Evolutionary conservation across 2,113 vertebrate genomes (phyloP).

Genomic region (Hypocryptadius cinnamomeus): DNA sequence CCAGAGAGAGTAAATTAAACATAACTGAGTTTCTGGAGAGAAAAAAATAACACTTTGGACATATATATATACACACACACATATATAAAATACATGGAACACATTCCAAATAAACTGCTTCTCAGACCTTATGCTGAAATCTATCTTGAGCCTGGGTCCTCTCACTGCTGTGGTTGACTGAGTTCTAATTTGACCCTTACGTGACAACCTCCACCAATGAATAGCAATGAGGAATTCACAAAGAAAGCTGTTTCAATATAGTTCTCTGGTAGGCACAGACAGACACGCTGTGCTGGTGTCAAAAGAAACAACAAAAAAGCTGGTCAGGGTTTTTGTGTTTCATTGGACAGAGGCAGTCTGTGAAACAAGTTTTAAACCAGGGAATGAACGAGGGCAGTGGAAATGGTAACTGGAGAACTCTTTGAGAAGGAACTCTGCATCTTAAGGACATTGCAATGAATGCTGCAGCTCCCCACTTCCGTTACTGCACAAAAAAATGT

Average conservation of each 20-base stretch:
- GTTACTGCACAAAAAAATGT: not conserved
- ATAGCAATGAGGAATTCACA: conserved; percentile 57
- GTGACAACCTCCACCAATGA: conserved; percentile 37
- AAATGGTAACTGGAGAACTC: not conserved
- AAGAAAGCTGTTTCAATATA: conserved; percentile 30
- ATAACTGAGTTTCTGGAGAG: not conserved
- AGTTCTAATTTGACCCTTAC: conserved; percentile 37
- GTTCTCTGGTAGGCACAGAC: conserved; percentile 19
- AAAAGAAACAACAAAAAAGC: conserved; percentile 34
- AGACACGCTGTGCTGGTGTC: conserved; percentile 30
- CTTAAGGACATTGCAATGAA: not conserved
- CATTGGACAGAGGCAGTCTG: conserved; percentile 15
- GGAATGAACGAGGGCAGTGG: not conserved
- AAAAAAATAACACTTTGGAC: not conserved
- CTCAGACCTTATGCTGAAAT: not conserved
- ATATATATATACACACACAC: not conserved
- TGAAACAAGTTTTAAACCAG: conserved; percentile 22
- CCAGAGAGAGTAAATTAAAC: not conserved
- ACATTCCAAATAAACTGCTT: not conserved
- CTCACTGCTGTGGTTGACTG: conserved; percentile 1
- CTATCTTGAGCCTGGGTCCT: not conserved
- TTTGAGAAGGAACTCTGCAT: not conserved
- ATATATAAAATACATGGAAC: not conserved
- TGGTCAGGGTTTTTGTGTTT: not conserved
- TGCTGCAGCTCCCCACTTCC: not conserved